These are phyloP conservation scores for Triops cancriformis DNA, from an alignment of 1,140 invertebrate genomes.

Conservation along the genomic window DNA sequence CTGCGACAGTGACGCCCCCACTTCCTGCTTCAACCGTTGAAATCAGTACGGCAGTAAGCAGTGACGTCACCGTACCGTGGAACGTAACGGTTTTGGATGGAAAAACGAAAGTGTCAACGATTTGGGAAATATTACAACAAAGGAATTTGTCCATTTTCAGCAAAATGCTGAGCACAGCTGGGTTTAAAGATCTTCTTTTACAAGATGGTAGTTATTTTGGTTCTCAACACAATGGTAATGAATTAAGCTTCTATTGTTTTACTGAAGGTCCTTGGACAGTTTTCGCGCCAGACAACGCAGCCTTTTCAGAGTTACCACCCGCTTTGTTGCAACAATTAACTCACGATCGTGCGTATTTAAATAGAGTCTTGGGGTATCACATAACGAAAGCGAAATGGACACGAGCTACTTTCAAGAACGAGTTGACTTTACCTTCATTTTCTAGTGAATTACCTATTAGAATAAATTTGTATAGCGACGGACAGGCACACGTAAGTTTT, in stretches of 20 bases:
- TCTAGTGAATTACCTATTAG: constrained; percentile 28
- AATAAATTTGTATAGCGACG: constrained; percentile 27
- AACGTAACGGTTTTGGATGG: neutral
- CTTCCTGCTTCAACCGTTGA: neutral
- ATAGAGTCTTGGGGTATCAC: constrained; percentile 39
- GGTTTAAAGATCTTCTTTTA: neutral
- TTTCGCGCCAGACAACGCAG: constrained; percentile 39
- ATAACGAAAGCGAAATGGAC: constrained; percentile 35
- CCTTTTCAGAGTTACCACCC: constrained; percentile 37
- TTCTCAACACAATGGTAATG: neutral
- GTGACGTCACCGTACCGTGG: neutral
- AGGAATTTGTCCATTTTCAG: constrained; percentile 15
- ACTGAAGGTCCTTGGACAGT: constrained; percentile 39
- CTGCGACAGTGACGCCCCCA: neutral
- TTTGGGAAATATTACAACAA: neutral
- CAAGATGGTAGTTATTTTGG: neutral
- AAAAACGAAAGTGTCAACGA: constrained; percentile 2
- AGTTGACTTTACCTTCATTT: constrained; percentile 29
- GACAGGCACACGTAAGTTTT: constrained; percentile 27
- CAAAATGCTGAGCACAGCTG: constrained; percentile 6
- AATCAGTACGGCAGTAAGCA: neutral
- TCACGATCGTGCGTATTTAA: constrained; percentile 32
- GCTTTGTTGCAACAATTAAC: constrained; percentile 33
- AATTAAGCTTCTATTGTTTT: neutral
- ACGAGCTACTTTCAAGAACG: constrained; percentile 25